Base-by-base conservation (phyloP, 2,888 invertebrate genomes). In the Calameuta pallipes region DNA sequence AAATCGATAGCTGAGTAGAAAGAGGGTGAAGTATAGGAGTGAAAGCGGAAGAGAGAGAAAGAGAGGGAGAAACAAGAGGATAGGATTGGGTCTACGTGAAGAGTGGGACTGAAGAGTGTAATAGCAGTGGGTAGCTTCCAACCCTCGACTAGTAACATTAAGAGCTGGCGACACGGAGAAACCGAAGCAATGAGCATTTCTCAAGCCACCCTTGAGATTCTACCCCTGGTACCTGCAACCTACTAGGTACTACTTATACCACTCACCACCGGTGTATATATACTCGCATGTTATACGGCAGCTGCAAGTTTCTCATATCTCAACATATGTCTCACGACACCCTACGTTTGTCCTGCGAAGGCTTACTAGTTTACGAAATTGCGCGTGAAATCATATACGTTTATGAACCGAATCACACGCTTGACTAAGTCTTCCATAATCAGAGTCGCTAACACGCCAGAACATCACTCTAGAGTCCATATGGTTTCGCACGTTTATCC, bases 341-440 rank as follows among this genome's bases (percentile, higher is more conserved):
- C 15, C 41, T 41, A 15, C 15, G 41, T 13, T 41, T 41, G 15
- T 41, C 41, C 41, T 15, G 33, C n/a, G 70, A 33, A 80, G 82
- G 78, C 83, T 86, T 86, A 41, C 85, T 87, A 87, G 87, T 88
- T 87, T 88, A 84, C 85, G 83, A 85, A 87, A 88, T 87, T 88
- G 84, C 81, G 86, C 85, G 85, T 87, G 87, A 87, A 86, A 87
- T 87, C 83, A 86, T 85, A 41, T 4, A 83, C 86, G 85, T 88
- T 87, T 85, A 87, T 86, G 85, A 84, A 83, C 82, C 85, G 85
- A 86, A 85, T 85, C 86, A 86, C 87, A 87, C 82, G 83, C 80
- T 76, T 77, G 79, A 69, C 78, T 80, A 78, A 82, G 4, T 41
- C 41, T 15, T 13, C 41, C 15, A 41, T 41, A 15, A 41, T 41